Base-by-base conservation (phyloP, 2,113 vertebrate genomes). In the Tachysurus fulvidraco region DNA sequence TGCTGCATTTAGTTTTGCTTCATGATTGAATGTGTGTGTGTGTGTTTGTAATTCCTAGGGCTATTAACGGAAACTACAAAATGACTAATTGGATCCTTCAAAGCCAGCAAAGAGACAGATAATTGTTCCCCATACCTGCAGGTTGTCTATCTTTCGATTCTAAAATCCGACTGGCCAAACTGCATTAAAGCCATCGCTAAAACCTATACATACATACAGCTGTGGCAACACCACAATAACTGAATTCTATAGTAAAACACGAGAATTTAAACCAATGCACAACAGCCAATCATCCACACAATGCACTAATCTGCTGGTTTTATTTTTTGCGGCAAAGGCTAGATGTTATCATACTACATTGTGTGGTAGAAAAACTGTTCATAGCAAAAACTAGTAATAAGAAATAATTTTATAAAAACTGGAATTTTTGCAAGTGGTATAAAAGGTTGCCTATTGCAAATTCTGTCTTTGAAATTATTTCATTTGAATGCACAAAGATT, bases 1-100 rank as follows among this genome's bases (percentile, higher is more conserved):
- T 87, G 89, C 92, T 88, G 92, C 90, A 91, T 90, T 92, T 89
- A 85, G 85, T 89, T 90, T 88, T 55, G 16, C 89, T 88, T 90
- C 85, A 64, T 60, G 11, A 46, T 10, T 85, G 23, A 28, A 5
- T 50, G 83, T 50, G 16, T 69, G 65, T 36, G n/a, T 21, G 8
- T 69, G 65, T 36, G n/a, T 21, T 2, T 69, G 30, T 59, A 25
- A 30, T 78, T 54, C 50, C n/a, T 19, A 21, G 28, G 10, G 2
- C 23, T 11, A 80, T 59, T 59, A 80, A 80, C 2, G 12, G 36
- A n/a, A n/a, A 52, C 4, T n/a, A 77, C 25, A n/a, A 28, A 41
- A 12, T 52, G 9, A 55, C 28, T 59, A 36, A 55, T 30, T 57
- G 13, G 3, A 79, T 79, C 28, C 11, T 59, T 57, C 7, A 57